These are phyloP conservation scores for Silurus aristotelis DNA, from an alignment of 2,797 vertebrate genomes.

Conservation along the genomic window DNA sequence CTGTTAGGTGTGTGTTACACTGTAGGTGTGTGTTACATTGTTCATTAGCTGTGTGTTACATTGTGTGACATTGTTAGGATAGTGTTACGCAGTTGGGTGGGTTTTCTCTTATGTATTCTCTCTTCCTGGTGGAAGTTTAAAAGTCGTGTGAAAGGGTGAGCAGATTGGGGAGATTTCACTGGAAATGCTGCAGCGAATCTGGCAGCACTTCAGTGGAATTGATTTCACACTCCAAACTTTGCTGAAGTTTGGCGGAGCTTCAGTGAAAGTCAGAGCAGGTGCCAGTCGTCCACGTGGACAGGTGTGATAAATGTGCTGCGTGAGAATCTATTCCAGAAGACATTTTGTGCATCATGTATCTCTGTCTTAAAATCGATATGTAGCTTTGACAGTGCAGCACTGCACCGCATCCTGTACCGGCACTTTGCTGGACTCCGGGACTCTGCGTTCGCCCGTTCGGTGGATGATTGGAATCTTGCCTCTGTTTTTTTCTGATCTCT, in stretches of 20 bases:
- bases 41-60: no score
- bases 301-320: slow-evolving; percentile 46
- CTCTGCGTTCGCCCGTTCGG: neutral
- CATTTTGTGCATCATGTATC: slow-evolving; percentile 49
- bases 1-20: no score
- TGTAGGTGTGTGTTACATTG: no score
- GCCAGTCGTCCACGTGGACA: slow-evolving; percentile 24
- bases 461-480: neutral
- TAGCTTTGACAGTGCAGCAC: neutral
- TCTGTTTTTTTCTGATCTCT: neutral
- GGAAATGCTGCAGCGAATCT: neutral
- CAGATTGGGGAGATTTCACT: no score
- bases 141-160: neutral
- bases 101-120: no score
- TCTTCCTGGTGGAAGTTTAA: neutral
- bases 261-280: neutral
- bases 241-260: neutral
- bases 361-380: slow-evolving; percentile 53
- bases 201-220: neutral
- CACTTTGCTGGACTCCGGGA: slow-evolving; percentile 32
- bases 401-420: slow-evolving; percentile 12
- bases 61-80: no score
- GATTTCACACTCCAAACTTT: neutral
- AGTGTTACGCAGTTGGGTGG: no score
- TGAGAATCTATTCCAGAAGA: slow-evolving; percentile 51